Percentiles rank a stretch among this genome's conserved stretches.
These are phyloP conservation scores for Furnarius figulus DNA, from an alignment of 2,113 vertebrate species.

Conservation along the genomic window DNA sequence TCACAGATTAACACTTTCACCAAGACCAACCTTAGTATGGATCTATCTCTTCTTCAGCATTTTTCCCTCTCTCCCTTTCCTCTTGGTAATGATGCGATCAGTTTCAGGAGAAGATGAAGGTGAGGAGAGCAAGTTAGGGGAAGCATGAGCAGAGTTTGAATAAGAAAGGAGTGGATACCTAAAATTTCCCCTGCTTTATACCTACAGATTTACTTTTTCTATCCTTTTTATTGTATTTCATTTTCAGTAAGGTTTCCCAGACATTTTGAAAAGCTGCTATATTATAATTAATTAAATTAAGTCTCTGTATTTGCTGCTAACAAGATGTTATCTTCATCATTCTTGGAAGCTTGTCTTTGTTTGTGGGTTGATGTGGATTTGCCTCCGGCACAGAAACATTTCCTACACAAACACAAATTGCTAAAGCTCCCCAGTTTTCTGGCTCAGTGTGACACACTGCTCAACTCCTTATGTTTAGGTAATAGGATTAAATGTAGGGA, in stretches of 20 bases:
- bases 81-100: neutral
- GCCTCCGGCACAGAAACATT: neutral
- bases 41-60: neutral
- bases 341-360: slow-evolving; percentile 21
- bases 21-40: neutral
- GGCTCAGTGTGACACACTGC: neutral
- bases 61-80: neutral
- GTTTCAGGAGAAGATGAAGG: neutral
- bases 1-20: neutral
- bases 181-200: neutral
- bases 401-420: neutral
- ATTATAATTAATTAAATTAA: slow-evolving; percentile 16
- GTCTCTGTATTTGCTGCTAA: slow-evolving; percentile 9
- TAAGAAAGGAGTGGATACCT: neutral
- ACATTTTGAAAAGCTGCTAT: neutral
- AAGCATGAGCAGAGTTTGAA: neutral
- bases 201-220: neutral
- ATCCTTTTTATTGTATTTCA: neutral
- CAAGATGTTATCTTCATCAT: slow-evolving; percentile 41
- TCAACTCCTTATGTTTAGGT: neutral
- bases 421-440: neutral
- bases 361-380: slow-evolving; percentile 42
- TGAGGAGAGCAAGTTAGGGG: neutral
- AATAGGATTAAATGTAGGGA: neutral
- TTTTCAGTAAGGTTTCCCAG: neutral